A percentile compares a stretch with the other conserved stretches of the same genome.
phyloP scores from a whole-genome alignment of 92 coral and sea anemone genomes.

The Epizoanthus ramosus region DNA sequence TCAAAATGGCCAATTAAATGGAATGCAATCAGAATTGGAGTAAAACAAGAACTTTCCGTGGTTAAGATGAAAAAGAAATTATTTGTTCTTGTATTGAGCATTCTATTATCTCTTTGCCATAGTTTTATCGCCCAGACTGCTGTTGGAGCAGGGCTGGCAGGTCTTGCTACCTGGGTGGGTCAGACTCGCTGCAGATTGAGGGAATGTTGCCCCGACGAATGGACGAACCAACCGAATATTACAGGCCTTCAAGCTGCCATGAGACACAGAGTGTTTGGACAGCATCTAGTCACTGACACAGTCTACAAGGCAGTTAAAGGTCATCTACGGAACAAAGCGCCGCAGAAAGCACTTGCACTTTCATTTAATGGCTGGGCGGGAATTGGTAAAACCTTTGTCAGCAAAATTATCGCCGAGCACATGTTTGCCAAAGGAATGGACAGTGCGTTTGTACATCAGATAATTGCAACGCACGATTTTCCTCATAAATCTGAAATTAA shows the following conservation, averaged over 20 bases:
- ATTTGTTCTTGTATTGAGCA: background rate
- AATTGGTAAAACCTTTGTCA: slow-evolving; percentile 84
- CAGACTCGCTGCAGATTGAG: background rate
- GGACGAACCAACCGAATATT: slow-evolving; percentile 68
- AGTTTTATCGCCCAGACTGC: background rate
- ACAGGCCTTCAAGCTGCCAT: slow-evolving; percentile 72
- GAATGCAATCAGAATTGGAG: too few species aligned
- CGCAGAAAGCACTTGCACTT: slow-evolving; percentile 76
- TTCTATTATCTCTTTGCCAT: background rate
- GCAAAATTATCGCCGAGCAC: slow-evolving; percentile 77
- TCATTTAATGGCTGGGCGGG: slow-evolving; percentile 97
- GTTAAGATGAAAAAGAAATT: background rate
- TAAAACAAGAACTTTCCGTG: too few species aligned
- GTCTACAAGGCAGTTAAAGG: slow-evolving; percentile 78
- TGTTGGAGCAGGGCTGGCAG: too few species aligned
- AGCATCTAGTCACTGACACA: slow-evolving; percentile 79
- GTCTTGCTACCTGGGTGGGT: background rate
- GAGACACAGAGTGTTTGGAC: slow-evolving; percentile 77
- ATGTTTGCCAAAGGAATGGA: slow-evolving; percentile 70
- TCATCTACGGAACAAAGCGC: slow-evolving; percentile 66
- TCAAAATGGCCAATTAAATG: too few species aligned
- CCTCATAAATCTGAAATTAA: slow-evolving; percentile 69
- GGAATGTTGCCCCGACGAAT: slow-evolving; percentile 55
- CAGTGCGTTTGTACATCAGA: slow-evolving; percentile 65
- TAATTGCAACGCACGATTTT: slow-evolving; percentile 81